phyloP scores from a whole-genome alignment of 2,888 invertebrate species.

The Pyrocoelia pectoralis region DNA sequence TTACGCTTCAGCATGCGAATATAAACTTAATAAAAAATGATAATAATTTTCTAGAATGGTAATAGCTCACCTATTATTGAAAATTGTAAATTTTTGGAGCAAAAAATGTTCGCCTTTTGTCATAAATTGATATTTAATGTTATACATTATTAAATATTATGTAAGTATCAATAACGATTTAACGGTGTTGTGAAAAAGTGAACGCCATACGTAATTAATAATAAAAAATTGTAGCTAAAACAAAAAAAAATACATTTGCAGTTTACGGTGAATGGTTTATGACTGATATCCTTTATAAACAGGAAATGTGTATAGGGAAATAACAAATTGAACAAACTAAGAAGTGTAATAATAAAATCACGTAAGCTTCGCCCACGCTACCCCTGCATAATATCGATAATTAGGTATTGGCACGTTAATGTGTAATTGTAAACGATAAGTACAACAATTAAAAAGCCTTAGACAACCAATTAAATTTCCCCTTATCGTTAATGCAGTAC shows the following conservation, averaged over 20 bases:
- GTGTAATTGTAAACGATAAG: too few relatives aligned
- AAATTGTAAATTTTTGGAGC: constrained; percentile 9
- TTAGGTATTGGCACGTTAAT: too few relatives aligned
- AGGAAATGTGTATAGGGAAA: constrained; percentile 8
- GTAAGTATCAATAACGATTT: background rate
- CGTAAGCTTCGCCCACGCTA: too few relatives aligned
- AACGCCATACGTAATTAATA: background rate
- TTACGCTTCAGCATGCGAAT: constrained; percentile 41
- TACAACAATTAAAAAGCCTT: too few relatives aligned
- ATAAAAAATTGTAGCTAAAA: background rate
- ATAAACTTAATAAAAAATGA: constrained; percentile 21
- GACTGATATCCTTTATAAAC: constrained; percentile 4
- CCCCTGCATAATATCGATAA: too few relatives aligned
- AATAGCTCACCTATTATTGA: constrained; percentile 17
- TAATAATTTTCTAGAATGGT: constrained; percentile 17
- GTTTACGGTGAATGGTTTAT: background rate
- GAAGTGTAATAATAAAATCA: too few relatives aligned
- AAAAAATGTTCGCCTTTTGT: background rate
- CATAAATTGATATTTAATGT: background rate
- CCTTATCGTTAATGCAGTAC: too few relatives aligned
- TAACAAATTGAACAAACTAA: too few relatives aligned
- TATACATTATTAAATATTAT: background rate
- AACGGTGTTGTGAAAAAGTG: background rate
- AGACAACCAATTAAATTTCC: too few relatives aligned
- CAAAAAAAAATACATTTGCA: constrained; percentile 5